Conservation (phyloP, 1,140 invertebrate genomes). For the Aradophagus sp. region DNA sequence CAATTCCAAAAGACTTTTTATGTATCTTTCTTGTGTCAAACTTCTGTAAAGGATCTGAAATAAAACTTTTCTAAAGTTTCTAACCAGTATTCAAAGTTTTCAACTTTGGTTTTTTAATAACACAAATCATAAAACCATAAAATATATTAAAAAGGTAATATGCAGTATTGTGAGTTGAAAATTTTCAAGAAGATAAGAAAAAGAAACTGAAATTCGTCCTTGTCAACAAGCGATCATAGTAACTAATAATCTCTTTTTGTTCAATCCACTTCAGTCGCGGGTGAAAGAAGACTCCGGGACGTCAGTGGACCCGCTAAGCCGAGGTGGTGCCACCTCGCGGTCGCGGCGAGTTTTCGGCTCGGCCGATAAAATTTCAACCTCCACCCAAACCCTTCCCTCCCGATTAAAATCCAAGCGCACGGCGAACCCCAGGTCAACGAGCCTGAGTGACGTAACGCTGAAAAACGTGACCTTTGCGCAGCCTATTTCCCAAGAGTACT, state of each 20-base stretch:
- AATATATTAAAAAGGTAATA: no score
- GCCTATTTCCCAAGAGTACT: conserved; percentile 38
- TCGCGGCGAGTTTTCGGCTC: conserved; percentile 52
- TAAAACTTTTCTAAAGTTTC: no score
- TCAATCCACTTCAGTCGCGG: conserved; percentile 60
- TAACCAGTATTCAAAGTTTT: no score
- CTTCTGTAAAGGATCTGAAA: no score
- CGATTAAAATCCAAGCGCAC: conserved; percentile 57
- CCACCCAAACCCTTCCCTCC: conserved; percentile 60
- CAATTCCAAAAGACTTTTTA: no score
- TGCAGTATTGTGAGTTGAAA: no score
- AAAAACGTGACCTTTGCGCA: conserved; percentile 45
- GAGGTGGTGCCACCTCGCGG: no score
- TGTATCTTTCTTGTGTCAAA: no score
- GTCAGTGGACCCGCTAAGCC: conserved; percentile 67
- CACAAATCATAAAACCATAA: no score
- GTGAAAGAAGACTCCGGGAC: conserved; percentile 65
- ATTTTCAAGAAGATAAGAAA: no score
- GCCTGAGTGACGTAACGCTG: conserved; percentile 33
- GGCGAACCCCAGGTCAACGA: conserved; percentile 24
- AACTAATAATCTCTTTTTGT: conserved; percentile 58
- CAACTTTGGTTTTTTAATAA: no score
- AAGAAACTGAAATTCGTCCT: no score
- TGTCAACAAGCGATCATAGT: conserved; percentile 1
- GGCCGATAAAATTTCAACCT: conserved; percentile 56